A percentile compares a stretch with the other conserved stretches of the same genome.
phyloP scores from a whole-genome alignment of 2,113 vertebrate species.

The Elaphurus davidianus region DNA sequence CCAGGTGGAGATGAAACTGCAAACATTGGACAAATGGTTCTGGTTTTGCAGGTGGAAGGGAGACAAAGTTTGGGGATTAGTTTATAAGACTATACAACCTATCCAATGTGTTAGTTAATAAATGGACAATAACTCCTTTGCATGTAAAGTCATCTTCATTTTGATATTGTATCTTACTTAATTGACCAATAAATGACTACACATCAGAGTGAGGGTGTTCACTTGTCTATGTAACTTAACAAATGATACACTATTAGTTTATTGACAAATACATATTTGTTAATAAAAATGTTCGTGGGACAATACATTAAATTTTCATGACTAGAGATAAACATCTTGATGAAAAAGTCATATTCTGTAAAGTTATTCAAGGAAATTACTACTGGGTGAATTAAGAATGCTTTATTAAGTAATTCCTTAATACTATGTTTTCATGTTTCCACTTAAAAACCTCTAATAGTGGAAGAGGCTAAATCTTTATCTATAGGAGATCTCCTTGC shows the following conservation, averaged over 20 bases:
- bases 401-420: neutral
- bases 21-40: neutral
- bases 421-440: neutral
- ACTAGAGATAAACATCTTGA: neutral
- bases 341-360: neutral
- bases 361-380: conserved; percentile 1
- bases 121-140: neutral
- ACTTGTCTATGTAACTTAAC: neutral
- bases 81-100: neutral
- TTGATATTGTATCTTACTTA: neutral
- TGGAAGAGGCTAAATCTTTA: neutral
- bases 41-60: neutral
- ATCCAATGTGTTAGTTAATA: neutral
- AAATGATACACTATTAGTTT: neutral
- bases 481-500: neutral
- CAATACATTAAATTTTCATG: neutral
- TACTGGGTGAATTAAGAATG: neutral
- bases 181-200: neutral
- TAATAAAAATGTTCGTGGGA: neutral
- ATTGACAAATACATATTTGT: neutral
- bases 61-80: neutral
- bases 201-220: neutral
- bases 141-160: neutral
- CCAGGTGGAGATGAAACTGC: neutral
- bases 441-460: neutral